Conservation (phyloP, 2,888 invertebrate genomes). For the Amiota communis region DNA sequence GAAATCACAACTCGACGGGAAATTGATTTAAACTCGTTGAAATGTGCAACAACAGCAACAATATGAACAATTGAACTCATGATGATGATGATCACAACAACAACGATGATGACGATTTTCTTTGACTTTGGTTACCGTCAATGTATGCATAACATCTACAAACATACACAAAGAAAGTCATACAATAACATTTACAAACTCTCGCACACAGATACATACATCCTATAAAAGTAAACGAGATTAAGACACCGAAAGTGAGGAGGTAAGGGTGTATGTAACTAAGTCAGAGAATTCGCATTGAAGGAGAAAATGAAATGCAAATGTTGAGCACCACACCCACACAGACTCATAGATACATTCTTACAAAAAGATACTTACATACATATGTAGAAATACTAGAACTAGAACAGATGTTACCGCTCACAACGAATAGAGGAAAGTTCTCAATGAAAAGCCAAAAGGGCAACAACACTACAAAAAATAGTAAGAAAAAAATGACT, state of each 20-base stretch:
- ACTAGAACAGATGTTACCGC: conserved; percentile 15
- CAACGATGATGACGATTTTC: conserved; percentile 23
- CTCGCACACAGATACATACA: neutral
- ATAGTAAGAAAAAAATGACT: neutral
- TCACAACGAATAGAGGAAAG: neutral
- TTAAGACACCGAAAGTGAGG: neutral
- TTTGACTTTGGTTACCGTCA: conserved; percentile 23
- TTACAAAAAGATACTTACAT: too few species aligned
- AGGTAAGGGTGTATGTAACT: too few species aligned
- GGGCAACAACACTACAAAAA: neutral
- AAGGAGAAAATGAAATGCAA: conserved; percentile 13
- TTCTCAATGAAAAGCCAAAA: neutral
- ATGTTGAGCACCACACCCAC: neutral
- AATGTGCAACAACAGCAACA: conserved; percentile 24
- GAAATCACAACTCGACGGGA: conserved; percentile 26
- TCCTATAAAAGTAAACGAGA: neutral
- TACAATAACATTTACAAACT: too few species aligned
- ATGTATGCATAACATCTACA: conserved; percentile 23
- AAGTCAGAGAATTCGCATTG: too few species aligned
- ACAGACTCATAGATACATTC: too few species aligned
- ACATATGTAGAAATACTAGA: neutral
- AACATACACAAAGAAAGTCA: neutral
- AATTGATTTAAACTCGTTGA: conserved; percentile 28
- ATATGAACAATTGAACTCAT: neutral
- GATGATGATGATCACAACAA: neutral